Conservation (phyloP, 2,888 invertebrate species). For the Alitta virens region DNA sequence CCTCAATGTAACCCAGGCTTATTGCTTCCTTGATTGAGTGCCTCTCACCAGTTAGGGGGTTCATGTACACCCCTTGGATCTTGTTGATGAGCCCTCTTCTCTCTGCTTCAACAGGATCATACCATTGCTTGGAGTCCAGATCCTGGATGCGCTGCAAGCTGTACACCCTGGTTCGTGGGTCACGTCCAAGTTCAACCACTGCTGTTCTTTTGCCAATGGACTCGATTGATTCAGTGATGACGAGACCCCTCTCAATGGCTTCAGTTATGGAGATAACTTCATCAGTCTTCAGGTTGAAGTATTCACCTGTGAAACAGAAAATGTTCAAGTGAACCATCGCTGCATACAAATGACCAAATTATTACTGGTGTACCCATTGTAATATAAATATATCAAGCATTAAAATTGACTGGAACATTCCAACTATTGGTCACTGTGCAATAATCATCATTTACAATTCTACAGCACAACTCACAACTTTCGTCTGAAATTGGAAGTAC, state of each 20-base stretch:
- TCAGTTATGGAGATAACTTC: constrained; percentile 77
- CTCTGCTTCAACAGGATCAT: constrained; percentile 32
- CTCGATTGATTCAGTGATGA: constrained; percentile 57
- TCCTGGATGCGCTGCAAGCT: constrained; percentile 28
- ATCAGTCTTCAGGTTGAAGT: constrained; percentile 73
- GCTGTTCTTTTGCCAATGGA: constrained; percentile 21
- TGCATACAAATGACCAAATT: too few relatives aligned
- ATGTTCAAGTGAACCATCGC: too few relatives aligned
- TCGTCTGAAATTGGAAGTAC: too few relatives aligned
- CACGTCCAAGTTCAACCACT: constrained; percentile 25
- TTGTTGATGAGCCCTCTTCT: constrained; percentile 32
- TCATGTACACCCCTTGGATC: constrained; percentile 63
- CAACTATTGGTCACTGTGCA: too few relatives aligned
- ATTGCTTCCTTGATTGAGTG: constrained; percentile 61
- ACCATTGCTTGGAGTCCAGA: constrained; percentile 24
- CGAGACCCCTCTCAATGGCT: constrained; percentile 76
- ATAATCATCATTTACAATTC: too few relatives aligned
- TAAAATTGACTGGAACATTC: too few relatives aligned
- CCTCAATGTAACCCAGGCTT: constrained; percentile 24
- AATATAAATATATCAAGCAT: too few relatives aligned
- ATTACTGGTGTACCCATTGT: too few relatives aligned
- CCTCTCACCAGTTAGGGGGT: constrained; percentile 68
- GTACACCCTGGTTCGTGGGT: constrained; percentile 26
- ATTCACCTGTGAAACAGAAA: constrained; percentile 34
- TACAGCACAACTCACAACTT: too few relatives aligned